phyloP scores from a whole-genome alignment of 2,888 invertebrate species.

The Eilema depressum region DNA sequence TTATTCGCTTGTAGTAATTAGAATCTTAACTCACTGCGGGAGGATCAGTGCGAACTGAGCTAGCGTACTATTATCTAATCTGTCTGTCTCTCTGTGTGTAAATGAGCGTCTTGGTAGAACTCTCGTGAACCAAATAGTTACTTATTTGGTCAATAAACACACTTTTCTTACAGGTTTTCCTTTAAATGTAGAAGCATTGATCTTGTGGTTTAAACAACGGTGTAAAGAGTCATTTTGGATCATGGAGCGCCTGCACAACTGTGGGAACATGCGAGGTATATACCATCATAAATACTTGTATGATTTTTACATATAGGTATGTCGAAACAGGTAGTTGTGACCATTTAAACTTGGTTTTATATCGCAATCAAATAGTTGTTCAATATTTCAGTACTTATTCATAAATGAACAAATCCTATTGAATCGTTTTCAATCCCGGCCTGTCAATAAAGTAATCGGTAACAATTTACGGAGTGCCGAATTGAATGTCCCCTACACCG shows the following conservation, averaged over 20 bases:
- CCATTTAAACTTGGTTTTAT: not conserved
- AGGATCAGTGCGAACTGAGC: not conserved
- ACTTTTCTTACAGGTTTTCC: no score
- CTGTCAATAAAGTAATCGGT: conserved; percentile 2
- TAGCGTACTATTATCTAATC: no score
- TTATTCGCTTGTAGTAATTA: not conserved
- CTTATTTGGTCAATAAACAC: no score
- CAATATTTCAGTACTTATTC: not conserved
- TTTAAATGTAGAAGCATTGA: no score
- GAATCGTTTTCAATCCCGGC: not conserved
- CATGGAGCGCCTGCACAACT: no score
- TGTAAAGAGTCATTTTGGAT: no score
- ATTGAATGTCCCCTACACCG: not conserved
- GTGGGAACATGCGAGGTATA: no score
- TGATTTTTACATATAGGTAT: not conserved
- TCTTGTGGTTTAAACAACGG: no score
- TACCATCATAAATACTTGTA: no score
- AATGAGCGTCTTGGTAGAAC: not conserved
- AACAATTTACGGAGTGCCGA: not conserved
- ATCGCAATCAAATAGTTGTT: not conserved
- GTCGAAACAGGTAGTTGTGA: not conserved
- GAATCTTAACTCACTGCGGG: not conserved
- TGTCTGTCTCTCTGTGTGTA: no score
- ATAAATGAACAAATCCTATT: not conserved
- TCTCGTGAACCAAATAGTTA: not conserved